Evolutionary conservation across 2,888 invertebrate genomes (phyloP), one percentile per base, ranked within the genome.

Genomic region (Geotrupes spiniger): DNA sequence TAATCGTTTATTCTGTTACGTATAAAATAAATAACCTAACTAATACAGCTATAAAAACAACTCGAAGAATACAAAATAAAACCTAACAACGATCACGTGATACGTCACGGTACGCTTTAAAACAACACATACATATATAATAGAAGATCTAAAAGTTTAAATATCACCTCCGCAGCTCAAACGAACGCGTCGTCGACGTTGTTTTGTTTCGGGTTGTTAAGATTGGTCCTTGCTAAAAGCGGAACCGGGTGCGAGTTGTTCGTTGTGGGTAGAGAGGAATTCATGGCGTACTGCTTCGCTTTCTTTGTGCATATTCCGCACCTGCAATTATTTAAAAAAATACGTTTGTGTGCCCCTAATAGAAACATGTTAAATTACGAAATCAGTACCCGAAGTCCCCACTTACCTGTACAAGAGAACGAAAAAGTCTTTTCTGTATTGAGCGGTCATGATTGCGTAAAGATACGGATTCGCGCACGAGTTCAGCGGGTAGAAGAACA

Each of bases 401-500:
- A 58, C 77, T 59, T 75, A 88, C 75, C 84, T 81, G 2, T 84
- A 80, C 39, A 89, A 72, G 29, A 89, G 68, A 8, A 79, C 75
- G 42, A 83, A 78, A 14, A 89, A 76, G 69, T 93, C 92, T 58
- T 84, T 78, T 31, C 91, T 79, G 66, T 91, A 92, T 71, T 92
- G 92, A 53, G 90, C 84, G 4, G 93, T 94, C 65, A 92, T 76
- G 58, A 94, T 89, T 11, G 92, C 93, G 71, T 94, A 95, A 2
- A 95, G 75, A 75, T 92, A 93, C 0, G 94, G 94, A 74, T 95
- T 93, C 28, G 93, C 91, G 68, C 92, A 92, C 0, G 92, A 89
- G 72, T 94, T 94, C 51, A 95, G 74, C 0, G 94, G 94, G 68
- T 93, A 91, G 68, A 94, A 92, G 69, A 94, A 92, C 5, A 94